Evolutionary conservation across 2,888 invertebrate genomes (phyloP).

Genomic region (Heliconius cydno): DNA sequence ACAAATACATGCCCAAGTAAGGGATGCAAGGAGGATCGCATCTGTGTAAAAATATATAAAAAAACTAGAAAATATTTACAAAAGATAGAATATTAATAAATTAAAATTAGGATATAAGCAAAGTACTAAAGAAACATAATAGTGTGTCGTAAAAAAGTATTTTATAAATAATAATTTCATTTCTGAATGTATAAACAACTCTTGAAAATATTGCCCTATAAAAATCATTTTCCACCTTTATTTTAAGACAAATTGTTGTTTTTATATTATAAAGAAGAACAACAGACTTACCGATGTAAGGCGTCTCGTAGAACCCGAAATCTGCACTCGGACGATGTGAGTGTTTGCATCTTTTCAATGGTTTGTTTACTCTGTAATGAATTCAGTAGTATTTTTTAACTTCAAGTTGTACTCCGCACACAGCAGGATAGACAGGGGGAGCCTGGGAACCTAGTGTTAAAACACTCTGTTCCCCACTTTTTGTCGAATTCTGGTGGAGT

Average conservation of each 20-base stretch:
- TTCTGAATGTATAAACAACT: too few species aligned
- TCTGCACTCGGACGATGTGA: slow-evolving; percentile 94
- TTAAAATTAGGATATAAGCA: too few species aligned
- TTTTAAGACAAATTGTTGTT: neutral
- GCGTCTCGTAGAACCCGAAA: slow-evolving; percentile 94
- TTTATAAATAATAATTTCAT: too few species aligned
- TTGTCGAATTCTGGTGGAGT: too few species aligned
- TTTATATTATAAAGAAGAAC: neutral
- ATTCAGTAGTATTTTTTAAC: slow-evolving; percentile 29
- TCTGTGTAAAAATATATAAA: slow-evolving; percentile 60
- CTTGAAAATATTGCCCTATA: neutral
- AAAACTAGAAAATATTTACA: too few species aligned
- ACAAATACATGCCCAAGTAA: slow-evolving; percentile 94
- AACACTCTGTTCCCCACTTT: too few species aligned
- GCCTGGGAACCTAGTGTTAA: too few species aligned
- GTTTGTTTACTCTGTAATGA: slow-evolving; percentile 90
- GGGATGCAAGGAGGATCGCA: slow-evolving; percentile 95
- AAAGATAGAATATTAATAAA: too few species aligned
- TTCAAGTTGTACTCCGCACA: too few species aligned
- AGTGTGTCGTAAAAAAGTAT: too few species aligned
- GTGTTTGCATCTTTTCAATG: slow-evolving; percentile 92
- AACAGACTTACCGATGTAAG: slow-evolving; percentile 84
- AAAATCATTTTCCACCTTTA: neutral
- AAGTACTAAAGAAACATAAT: too few species aligned
- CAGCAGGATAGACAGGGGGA: too few species aligned